Evolutionary conservation across 2,113 vertebrate species (phyloP).

Genomic region (Galemys pyrenaicus): DNA sequence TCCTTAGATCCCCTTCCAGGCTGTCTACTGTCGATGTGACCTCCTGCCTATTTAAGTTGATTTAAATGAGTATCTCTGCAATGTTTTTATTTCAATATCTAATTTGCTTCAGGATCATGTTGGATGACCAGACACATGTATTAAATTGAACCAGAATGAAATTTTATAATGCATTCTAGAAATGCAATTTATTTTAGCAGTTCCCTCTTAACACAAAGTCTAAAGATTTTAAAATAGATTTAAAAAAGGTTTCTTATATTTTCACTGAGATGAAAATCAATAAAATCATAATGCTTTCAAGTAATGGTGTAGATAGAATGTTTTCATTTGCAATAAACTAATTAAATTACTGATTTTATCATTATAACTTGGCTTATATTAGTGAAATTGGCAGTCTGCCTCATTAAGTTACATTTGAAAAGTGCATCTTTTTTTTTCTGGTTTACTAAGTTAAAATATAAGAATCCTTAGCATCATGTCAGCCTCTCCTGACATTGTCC

Average conservation of each 20-base stretch:
- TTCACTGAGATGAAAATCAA: slow-evolving; percentile 77
- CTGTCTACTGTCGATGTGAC: background rate
- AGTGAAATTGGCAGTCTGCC: slow-evolving; percentile 81
- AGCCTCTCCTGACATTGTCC: slow-evolving; percentile 63
- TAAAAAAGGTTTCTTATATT: slow-evolving; percentile 66
- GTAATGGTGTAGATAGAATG: slow-evolving; percentile 78
- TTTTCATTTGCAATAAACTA: slow-evolving; percentile 83
- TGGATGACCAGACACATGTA: slow-evolving; percentile 30
- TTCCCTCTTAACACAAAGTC: slow-evolving; percentile 61
- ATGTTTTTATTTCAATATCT: slow-evolving; percentile 44
- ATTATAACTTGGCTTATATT: slow-evolving; percentile 82
- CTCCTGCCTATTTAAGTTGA: background rate
- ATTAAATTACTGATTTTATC: slow-evolving; percentile 87
- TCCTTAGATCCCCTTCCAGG: background rate
- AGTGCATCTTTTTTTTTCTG: slow-evolving; percentile 77
- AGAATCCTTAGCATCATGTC: slow-evolving; percentile 76
- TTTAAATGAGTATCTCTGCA: background rate
- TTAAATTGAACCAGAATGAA: slow-evolving; percentile 41
- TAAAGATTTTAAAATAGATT: slow-evolving; percentile 54
- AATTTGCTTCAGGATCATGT: slow-evolving; percentile 20
- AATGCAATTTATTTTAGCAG: slow-evolving; percentile 30
- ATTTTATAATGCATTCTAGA: background rate
- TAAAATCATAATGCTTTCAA: slow-evolving; percentile 68
- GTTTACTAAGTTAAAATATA: slow-evolving; percentile 78
- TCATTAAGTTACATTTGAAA: slow-evolving; percentile 78